Evolutionary conservation across 2,888 invertebrate genomes (phyloP).

Genomic region (Acanthacorydalis orientalis): DNA sequence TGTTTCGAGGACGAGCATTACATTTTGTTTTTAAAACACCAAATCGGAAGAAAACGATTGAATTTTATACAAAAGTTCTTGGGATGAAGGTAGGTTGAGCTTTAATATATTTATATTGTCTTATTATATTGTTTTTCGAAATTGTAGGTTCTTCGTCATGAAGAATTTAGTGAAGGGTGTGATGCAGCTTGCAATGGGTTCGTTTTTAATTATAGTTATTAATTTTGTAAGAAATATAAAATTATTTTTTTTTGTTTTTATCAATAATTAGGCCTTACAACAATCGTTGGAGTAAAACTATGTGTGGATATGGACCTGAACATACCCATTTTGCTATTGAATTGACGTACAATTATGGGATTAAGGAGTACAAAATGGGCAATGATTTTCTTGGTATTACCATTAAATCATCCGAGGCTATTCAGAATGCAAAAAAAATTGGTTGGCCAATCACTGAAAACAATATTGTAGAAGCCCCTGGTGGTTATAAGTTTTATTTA

Average conservation of each 20-base stretch:
- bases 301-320: conserved; percentile 96
- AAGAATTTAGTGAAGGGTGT: conserved; percentile 94
- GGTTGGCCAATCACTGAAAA: conserved; percentile 55
- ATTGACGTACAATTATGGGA: conserved; percentile 93
- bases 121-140: background rate
- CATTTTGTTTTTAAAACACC: conserved; percentile 96
- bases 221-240: too few species aligned
- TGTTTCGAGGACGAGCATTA: conserved; percentile 51
- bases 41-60: conserved; percentile 65
- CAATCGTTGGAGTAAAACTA: conserved; percentile 97
- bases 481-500: conserved; percentile 78
- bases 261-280: conserved; percentile 66
- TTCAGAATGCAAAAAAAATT: conserved; percentile 51
- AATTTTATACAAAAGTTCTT: conserved; percentile 77
- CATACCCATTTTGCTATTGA: conserved; percentile 90
- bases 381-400: conserved; percentile 85
- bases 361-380: conserved; percentile 70
- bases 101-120: background rate
- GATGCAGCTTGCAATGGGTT: conserved; percentile 96
- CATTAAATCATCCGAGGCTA: conserved; percentile 58
- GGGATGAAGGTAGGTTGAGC: conserved; percentile 80
- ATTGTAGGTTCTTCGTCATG: conserved; percentile 73
- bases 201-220: conserved; percentile 13
- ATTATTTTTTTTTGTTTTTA: too few species aligned
- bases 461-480: conserved; percentile 65